Base-by-base conservation (phyloP, 2,888 invertebrate species). In the Cecidostiba fungosa region DNA sequence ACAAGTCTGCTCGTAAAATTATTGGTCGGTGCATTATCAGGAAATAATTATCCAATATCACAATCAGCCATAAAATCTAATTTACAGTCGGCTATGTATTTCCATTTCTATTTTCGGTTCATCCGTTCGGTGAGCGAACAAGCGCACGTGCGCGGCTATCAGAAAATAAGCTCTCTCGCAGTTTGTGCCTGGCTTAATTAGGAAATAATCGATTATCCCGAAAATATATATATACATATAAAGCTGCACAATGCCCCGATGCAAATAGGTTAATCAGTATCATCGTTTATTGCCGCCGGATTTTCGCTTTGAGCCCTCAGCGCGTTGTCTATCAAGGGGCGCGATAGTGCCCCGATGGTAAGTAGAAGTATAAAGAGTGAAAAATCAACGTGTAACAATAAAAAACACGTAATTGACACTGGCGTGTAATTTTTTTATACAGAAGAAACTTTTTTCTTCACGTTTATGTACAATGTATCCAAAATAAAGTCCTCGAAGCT, bases 231-330 rank as follows among this genome's bases (percentile, higher is more conserved):
- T 43, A 43, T 12, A 43, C 43, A 10, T 12, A n/a, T 59, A 83
- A 59, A 54, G 72, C 39, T 14, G 19, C 62, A 77, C 59, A 77
- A 36, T 59, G 32, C 54, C 74, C 26, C 50, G 43, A 59, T 47
- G 39, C 74, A 84, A 78, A 84, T 79, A 74, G 43, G 54, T 79
- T 79, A 74, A 84, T 84, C 78, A 72, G 54, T 23, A 84, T 84
- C 69, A 50, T 66, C 79, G 72, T 14, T 39, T n/a, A n/a, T n/a
- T 26, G 23, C 43, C 72, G 72, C 39, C n/a, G 72, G 23, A 72
- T 72, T 72, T 72, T 72, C 72, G 39, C 72, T 72, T 72, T 72
- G 39, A 72, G 23, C 36, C 12, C 23, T 5, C n/a, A 6, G 26
- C 72, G 14, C 16, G 54, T n/a, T n/a, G n/a, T n/a, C n/a, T n/a